Evolutionary conservation across 2,888 invertebrate species (phyloP).

Genomic region (Athripsodes cinereus): DNA sequence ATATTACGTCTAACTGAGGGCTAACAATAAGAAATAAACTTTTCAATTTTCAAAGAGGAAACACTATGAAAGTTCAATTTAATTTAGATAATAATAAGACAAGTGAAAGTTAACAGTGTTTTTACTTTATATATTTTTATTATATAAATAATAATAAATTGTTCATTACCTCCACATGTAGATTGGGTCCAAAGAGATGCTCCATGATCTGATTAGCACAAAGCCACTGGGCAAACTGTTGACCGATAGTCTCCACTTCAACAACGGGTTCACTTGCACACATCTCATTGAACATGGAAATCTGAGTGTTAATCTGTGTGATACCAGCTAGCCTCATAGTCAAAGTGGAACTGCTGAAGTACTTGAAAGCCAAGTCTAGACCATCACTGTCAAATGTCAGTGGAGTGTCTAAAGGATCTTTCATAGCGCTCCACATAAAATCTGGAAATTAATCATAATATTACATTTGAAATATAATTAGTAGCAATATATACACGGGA

Average conservation of each 20-base stretch:
- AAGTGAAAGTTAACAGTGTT: too few species aligned
- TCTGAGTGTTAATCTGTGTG: conserved; percentile 91
- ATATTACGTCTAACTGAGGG: too few species aligned
- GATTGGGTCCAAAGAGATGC: conserved; percentile 94
- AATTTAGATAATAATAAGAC: too few species aligned
- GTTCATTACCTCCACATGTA: conserved; percentile 78
- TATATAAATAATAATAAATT: conserved; percentile 5
- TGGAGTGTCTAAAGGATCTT: conserved; percentile 83
- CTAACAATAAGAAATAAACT: too few species aligned
- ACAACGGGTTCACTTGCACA: conserved; percentile 83
- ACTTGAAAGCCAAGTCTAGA: conserved; percentile 88
- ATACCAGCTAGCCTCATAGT: conserved; percentile 92
- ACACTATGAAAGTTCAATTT: too few species aligned
- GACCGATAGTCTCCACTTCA: conserved; percentile 79
- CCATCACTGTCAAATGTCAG: conserved; percentile 86
- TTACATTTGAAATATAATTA: too few species aligned
- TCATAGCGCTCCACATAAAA: conserved; percentile 93
- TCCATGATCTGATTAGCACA: conserved; percentile 85
- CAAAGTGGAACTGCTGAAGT: conserved; percentile 89
- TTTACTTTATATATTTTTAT: not conserved
- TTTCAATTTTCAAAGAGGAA: too few species aligned
- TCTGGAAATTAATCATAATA: conserved; percentile 44
- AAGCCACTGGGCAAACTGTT: conserved; percentile 83
- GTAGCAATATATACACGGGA: too few species aligned
- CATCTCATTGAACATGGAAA: conserved; percentile 85